Evolutionary conservation across 2,113 vertebrate genomes (phyloP).

Genomic region (Coturnix japonica): DNA sequence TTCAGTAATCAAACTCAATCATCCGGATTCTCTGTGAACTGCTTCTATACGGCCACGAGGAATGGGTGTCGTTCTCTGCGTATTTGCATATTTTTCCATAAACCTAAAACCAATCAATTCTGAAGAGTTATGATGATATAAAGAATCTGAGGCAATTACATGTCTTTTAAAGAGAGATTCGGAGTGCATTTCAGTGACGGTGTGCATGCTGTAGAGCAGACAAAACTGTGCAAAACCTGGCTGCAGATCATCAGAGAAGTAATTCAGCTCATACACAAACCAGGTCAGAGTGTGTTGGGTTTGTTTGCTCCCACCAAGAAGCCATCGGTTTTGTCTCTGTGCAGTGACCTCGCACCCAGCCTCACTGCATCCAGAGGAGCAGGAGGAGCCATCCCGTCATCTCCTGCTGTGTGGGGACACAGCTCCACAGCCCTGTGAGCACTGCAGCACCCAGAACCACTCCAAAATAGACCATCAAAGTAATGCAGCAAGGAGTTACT

Average conservation of each 20-base stretch:
- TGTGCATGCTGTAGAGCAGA: slow-evolving; percentile 44
- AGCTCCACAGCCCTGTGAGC: too few species aligned
- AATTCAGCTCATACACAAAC: neutral
- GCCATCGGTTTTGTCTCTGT: rapidly evolving
- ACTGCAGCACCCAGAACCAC: neutral
- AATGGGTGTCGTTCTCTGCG: slow-evolving; percentile 55
- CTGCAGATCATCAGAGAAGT: neutral
- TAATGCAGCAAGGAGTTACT: neutral
- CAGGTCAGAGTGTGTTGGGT: neutral
- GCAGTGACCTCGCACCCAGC: too few species aligned
- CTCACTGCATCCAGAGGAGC: neutral
- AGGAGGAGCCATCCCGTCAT: neutral
- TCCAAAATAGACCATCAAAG: neutral
- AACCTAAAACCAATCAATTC: slow-evolving; percentile 86
- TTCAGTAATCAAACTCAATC: slow-evolving; percentile 82
- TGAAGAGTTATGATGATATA: slow-evolving; percentile 86
- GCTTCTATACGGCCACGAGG: slow-evolving; percentile 76
- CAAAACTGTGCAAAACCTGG: too few species aligned
- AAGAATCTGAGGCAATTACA: slow-evolving; percentile 83
- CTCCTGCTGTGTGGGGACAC: neutral
- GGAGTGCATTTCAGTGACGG: slow-evolving; percentile 66
- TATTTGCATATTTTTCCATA: slow-evolving; percentile 86
- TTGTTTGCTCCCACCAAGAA: neutral
- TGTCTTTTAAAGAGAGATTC: slow-evolving; percentile 81
- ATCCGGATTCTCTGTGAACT: slow-evolving; percentile 74